phyloP scores from a whole-genome alignment of 2,113 vertebrate species.

The Myiagra hebetior region DNA sequence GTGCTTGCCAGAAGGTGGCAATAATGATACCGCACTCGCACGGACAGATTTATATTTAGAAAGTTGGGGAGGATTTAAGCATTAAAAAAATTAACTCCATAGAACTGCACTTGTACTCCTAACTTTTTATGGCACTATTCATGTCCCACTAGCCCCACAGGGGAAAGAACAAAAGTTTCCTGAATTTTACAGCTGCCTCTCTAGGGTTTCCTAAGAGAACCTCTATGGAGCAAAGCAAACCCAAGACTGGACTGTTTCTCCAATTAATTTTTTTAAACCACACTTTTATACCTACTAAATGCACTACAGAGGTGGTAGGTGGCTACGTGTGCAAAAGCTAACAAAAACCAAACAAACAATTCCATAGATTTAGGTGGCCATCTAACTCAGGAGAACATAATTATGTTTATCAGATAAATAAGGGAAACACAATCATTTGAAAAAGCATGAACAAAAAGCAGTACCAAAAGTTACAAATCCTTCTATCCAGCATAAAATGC shows the following conservation, averaged over 20 bases:
- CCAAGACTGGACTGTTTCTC: background rate
- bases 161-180: background rate
- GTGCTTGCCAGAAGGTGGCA: background rate
- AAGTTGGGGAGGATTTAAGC: background rate
- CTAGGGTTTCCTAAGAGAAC: background rate
- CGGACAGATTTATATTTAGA: background rate
- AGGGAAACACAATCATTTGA: background rate
- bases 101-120: background rate
- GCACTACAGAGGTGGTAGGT: background rate
- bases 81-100: background rate
- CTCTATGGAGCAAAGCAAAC: background rate
- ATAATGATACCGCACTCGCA: background rate
- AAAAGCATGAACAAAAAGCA: background rate
- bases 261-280: background rate
- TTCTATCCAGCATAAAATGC: background rate
- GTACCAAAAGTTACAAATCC: background rate
- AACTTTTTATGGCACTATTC: background rate
- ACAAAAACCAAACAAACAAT: background rate
- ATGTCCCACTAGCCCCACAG: background rate
- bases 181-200: background rate
- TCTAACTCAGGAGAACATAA: background rate
- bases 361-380: background rate
- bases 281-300: background rate
- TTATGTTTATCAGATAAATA: background rate
- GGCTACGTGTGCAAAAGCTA: background rate